These are phyloP conservation scores for Hippocampus kuda DNA, from an alignment of 2,797 vertebrate species.

Conservation along the genomic window DNA sequence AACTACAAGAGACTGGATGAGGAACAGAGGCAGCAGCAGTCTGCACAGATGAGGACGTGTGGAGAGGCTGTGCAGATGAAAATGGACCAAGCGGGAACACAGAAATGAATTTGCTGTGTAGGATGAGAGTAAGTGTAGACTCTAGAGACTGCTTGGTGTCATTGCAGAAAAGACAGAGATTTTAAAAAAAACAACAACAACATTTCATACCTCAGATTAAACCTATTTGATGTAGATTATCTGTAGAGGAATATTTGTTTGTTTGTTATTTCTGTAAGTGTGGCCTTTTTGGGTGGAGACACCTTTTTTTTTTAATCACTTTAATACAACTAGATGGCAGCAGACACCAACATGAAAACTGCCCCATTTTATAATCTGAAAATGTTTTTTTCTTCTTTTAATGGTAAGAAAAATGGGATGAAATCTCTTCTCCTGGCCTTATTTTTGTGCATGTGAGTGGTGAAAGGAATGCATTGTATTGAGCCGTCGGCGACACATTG, in stretches of 20 bases:
- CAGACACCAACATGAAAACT: slow-evolving; percentile 17
- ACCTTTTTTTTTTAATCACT: background rate
- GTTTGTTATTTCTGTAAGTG: background rate
- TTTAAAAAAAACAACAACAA: background rate
- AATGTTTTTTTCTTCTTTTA: too few relatives aligned
- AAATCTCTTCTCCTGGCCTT: background rate
- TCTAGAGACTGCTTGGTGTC: too few relatives aligned
- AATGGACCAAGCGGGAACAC: slow-evolving; percentile 28
- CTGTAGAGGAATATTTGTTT: too few relatives aligned
- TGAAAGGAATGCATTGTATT: background rate
- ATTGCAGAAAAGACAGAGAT: too few relatives aligned
- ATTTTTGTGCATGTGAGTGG: too few relatives aligned
- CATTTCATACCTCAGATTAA: background rate
- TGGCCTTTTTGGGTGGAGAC: background rate
- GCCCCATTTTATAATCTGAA: background rate
- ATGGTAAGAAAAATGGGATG: too few relatives aligned
- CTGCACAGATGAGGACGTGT: slow-evolving; percentile 46
- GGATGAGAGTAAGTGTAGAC: slow-evolving; percentile 8
- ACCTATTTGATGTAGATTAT: background rate
- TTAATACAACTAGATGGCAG: slow-evolving; percentile 54
- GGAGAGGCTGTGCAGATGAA: slow-evolving; percentile 41
- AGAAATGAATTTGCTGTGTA: slow-evolving; percentile 17
- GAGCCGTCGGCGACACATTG: background rate
- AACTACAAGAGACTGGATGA: slow-evolving; percentile 73
- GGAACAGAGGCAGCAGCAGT: slow-evolving; percentile 33